These are phyloP conservation scores for Antennarius maculatus DNA, from an alignment of 2,797 vertebrate genomes.

Conservation along the genomic window DNA sequence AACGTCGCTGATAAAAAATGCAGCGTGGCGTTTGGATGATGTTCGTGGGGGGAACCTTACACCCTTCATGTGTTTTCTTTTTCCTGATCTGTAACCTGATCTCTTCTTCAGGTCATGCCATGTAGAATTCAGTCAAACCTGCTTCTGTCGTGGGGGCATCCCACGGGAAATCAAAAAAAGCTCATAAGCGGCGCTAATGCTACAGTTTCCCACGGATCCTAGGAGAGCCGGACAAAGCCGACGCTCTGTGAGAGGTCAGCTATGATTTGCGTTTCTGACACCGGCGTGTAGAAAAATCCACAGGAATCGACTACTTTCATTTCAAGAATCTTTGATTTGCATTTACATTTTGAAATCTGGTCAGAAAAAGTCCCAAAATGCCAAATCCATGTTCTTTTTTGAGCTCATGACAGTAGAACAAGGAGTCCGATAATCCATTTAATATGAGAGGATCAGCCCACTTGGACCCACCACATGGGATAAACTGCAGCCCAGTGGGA, in stretches of 20 bases:
- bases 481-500: constrained; percentile 66
- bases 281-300: too few relatives aligned
- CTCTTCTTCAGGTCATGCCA: constrained; percentile 25
- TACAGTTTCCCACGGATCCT: constrained; percentile 75
- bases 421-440: constrained; percentile 72
- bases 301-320: constrained; percentile 4
- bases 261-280: constrained; percentile 17
- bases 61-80: constrained; percentile 39
- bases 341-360: constrained; percentile 20
- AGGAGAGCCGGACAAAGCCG: constrained; percentile 38
- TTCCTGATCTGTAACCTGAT: constrained; percentile 56
- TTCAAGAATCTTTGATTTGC: constrained; percentile 8
- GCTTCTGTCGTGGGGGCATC: constrained; percentile 51
- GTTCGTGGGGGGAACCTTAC: constrained; percentile 2
- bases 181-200: constrained; percentile 63
- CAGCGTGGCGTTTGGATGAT: neutral
- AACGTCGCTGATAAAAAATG: neutral
- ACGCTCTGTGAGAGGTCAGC: constrained; percentile 34
- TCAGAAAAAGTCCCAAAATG: constrained; percentile 21
- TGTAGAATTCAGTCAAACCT: constrained; percentile 56
- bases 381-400: constrained; percentile 46
- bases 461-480: constrained; percentile 66
- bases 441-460: constrained; percentile 72
- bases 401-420: constrained; percentile 60
- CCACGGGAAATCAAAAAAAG: constrained; percentile 72